Base-by-base conservation (phyloP, 2,797 vertebrate species). In the Allobates femoralis region DNA sequence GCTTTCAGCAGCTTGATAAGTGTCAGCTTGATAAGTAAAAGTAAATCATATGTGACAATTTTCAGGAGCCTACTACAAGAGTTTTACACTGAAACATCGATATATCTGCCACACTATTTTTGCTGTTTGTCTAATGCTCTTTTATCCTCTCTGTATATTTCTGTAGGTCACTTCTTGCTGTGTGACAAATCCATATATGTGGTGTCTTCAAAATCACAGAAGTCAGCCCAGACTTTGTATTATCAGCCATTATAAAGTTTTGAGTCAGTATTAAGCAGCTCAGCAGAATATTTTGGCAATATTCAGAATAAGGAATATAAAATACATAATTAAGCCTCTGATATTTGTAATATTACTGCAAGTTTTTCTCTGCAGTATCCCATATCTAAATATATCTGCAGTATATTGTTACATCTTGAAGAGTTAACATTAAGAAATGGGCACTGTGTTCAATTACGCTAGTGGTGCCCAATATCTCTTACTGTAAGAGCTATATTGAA, bases 1-100 rank as follows among this genome's bases (percentile, higher is more conserved):
- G 23, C 30, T 5, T 67, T 67, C 28, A 67, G 64, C 28, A 37
- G 32, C 5, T 23, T 69, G 66, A 69, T 23, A 69, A 37, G 66
- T 19, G 64, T 69, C 66, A 37, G 19, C 37, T 37, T 69, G 18
- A 37, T 69, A 37, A 64, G 7, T 67, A 32, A 34, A 5, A 19
- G 30, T 67, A 34, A 34, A 67, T 69, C 66, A 37, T 69, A 69
- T 37, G 32, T 37, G 28, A 69, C 66, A 69, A 37, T 69, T 69
- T 69, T 69, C 64, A 19, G 64, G 28, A 67, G 30, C 15, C 18
- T 67, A 1, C 21, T 10, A 37, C 32, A 8, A 69, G 18, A 69
- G 2, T 23, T 69, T 69, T 37, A 7, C 58, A 69, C 8, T 69
- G 32, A 21, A 8, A 37, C 34, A 34, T 34, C 10, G 30, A 67